These are phyloP conservation scores for Torymus tubicola DNA, from an alignment of 2,888 invertebrate species.

Conservation along the genomic window DNA sequence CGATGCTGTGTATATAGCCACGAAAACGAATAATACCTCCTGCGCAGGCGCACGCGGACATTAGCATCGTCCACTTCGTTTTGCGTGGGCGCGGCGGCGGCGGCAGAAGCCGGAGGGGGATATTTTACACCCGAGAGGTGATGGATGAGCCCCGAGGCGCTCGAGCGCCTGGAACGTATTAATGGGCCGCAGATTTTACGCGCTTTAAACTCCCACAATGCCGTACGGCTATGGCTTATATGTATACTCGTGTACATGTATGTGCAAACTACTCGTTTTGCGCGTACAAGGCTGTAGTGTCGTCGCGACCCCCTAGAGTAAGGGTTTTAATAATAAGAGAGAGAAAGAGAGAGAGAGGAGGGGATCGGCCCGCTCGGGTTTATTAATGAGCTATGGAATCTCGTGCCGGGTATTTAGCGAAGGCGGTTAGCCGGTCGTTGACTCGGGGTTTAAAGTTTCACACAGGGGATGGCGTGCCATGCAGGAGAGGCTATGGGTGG, in stretches of 20 bases:
- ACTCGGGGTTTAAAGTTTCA: neutral
- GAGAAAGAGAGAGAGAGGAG: neutral
- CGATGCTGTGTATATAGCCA: neutral
- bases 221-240: conserved; percentile 53
- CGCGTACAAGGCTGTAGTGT: neutral
- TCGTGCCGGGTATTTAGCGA: neutral
- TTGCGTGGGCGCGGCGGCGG: neutral
- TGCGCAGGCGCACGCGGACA: no score
- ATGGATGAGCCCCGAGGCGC: conserved; percentile 71
- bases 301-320: conserved; percentile 14
- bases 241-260: no score
- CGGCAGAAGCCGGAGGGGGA: neutral
- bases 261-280: neutral
- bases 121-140: conserved; percentile 63
- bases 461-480: neutral
- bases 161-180: conserved; percentile 66
- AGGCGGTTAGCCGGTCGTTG: neutral
- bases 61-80: conserved; percentile 33
- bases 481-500: no score
- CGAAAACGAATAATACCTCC: no score
- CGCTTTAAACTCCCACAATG: conserved; percentile 71
- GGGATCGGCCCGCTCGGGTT: neutral
- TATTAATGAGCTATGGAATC: conserved; percentile 22
- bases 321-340: conserved; percentile 10
- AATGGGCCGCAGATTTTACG: conserved; percentile 74